Conservation (phyloP, 2,888 invertebrate species). For the Pocota personata region DNA sequence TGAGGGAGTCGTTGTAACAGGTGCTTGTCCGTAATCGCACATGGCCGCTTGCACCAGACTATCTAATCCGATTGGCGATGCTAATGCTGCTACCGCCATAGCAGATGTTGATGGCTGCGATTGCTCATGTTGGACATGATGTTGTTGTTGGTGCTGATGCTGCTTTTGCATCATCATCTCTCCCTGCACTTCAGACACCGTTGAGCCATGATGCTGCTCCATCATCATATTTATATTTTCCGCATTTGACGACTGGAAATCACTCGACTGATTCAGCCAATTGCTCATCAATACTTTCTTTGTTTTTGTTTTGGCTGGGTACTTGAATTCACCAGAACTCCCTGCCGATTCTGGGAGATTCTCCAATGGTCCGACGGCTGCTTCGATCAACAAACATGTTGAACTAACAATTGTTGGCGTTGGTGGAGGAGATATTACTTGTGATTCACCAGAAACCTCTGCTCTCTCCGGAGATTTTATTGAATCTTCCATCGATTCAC, state of each 20-base stretch:
- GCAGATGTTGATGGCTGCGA: constrained; percentile 72
- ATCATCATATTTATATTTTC: constrained; percentile 7
- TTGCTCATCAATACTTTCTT: constrained; percentile 95
- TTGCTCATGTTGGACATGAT: constrained; percentile 68
- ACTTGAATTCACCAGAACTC: constrained; percentile 87
- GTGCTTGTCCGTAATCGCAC: constrained; percentile 59
- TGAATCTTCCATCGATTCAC: constrained; percentile 38
- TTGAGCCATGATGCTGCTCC: constrained; percentile 8
- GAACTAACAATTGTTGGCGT: constrained; percentile 85
- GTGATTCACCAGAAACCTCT: constrained; percentile 50
- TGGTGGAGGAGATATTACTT: constrained; percentile 76
- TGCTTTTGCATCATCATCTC: constrained; percentile 55
- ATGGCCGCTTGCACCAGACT: constrained; percentile 86
- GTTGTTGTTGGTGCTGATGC: constrained; percentile 76
- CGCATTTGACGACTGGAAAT: constrained; percentile 53
- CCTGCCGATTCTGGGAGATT: constrained; percentile 62
- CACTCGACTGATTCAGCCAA: constrained; percentile 90
- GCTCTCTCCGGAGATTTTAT: constrained; percentile 74
- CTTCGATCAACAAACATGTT: constrained; percentile 91
- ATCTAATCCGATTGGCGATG: constrained; percentile 81
- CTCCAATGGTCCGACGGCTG: constrained; percentile 92
- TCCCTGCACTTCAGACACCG: constrained; percentile 76
- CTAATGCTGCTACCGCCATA: constrained; percentile 80
- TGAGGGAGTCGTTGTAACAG: constrained; percentile 49
- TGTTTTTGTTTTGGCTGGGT: constrained; percentile 89